Evolutionary conservation across 2,888 invertebrate genomes (phyloP), one percentile per base, ranked within the genome.

Genomic region (Papilio gigon): DNA sequence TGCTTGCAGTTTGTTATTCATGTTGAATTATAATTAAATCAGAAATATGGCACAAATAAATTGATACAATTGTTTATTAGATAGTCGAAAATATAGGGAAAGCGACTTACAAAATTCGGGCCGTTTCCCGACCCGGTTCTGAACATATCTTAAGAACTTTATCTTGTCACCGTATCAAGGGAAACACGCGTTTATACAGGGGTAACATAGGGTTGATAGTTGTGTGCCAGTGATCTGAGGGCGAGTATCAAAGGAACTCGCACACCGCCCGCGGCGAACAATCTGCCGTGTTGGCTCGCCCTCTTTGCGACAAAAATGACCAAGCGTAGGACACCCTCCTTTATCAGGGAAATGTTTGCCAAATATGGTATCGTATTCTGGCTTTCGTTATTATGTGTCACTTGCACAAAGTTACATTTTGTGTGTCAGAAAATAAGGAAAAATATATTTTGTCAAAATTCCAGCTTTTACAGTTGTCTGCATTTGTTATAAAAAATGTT

Each of bases 211-310:
- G 25, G 42, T 22, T 30, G 62, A 63, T 44, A 62, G 12, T 44
- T 35, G 44, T 6, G 42, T 35, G 67, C 35, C 44, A 25, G 30
- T 27, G 50, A 47, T 37, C 47, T 60, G 37, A 47, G 60, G 27
- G 27, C 25, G 12, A 35, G 60, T 66, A 65, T 77, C 76, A 77
- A 77, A 78, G 76, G 71, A 73, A 76, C 70, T 74, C 75, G 74
- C 74, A 74, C 74, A 75, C 70, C 66, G 76, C 79, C 77, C 71
- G 71, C 56, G 77, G 80, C 78, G 73, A 73, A 77, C 77, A 78
- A 80, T 80, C 80, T 80, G 65, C 73, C 66, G 67, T 78, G 80
- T 81, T 79, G 75, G 76, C 72, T 76, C 75, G 73, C 75, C 76
- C 78, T 72, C 71, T 74, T 76, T 70, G 68, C 67, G 71, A 74